These are phyloP conservation scores for Sylvietta virens DNA, from an alignment of 2,113 vertebrate species.

Conservation along the genomic window DNA sequence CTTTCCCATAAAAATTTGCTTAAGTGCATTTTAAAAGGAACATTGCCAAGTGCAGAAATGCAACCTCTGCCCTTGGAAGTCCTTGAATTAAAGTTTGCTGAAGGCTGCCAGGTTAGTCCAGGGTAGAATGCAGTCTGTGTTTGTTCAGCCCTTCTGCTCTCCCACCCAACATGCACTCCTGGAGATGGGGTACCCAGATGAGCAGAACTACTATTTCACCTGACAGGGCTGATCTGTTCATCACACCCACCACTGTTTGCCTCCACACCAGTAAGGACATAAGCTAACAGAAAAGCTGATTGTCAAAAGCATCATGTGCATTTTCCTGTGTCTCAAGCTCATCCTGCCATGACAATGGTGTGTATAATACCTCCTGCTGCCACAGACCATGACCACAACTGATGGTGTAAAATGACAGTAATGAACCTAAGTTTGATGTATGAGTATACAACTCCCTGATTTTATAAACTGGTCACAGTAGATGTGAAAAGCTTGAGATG, in stretches of 20 bases:
- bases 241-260: background rate
- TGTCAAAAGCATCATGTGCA: background rate
- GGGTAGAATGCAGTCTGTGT: background rate
- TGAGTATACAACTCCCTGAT: background rate
- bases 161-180: background rate
- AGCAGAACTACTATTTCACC: background rate
- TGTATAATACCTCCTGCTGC: background rate
- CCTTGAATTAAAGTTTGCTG: constrained; percentile 34
- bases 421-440: fast-evolving
- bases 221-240: background rate
- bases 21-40: background rate
- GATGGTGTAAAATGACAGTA: fast-evolving
- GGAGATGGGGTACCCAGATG: background rate
- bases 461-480: background rate
- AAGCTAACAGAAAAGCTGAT: background rate
- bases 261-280: background rate
- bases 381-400: background rate
- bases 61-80: background rate
- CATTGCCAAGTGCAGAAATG: background rate
- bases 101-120: constrained; percentile 22
- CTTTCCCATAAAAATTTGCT: background rate
- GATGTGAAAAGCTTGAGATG: background rate
- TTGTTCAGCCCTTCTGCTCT: background rate
- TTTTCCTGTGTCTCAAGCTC: background rate
- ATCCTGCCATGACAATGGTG: background rate